Conservation (phyloP, 2,888 invertebrate species). For the Oligia fasciuncula region DNA sequence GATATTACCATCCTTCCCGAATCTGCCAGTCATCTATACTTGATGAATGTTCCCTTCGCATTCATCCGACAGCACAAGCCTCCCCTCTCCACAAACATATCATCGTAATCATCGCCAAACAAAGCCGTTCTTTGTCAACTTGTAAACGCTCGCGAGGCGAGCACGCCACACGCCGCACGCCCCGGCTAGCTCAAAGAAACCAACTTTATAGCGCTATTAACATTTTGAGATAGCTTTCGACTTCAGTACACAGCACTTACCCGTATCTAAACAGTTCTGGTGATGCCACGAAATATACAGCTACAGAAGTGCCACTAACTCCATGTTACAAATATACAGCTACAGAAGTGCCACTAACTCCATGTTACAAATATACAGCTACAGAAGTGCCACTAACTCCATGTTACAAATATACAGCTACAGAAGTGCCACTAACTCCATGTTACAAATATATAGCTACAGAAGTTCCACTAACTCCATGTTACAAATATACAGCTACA, state of each 20-base stretch:
- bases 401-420: background rate
- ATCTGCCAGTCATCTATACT: constrained; percentile 39
- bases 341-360: constrained; percentile 16
- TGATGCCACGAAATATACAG: background rate
- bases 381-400: constrained; percentile 16
- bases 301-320: constrained; percentile 16
- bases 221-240: constrained; percentile 61
- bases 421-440: constrained; percentile 16
- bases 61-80: constrained; percentile 5
- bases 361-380: background rate
- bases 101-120: constrained; percentile 40
- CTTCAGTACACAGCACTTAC: constrained; percentile 59
- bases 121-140: constrained; percentile 25
- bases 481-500: constrained; percentile 3
- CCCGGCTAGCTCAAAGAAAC: constrained; percentile 49
- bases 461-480: constrained; percentile 12
- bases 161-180: background rate
- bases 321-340: background rate
- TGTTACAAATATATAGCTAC: background rate
- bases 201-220: constrained; percentile 57
- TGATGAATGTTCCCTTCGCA: constrained; percentile 30
- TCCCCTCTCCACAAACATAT: constrained; percentile 29
- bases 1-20: constrained; percentile 14
- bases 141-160: constrained; percentile 1
- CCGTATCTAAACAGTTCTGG: constrained; percentile 49